A percentile compares a stretch with the other conserved stretches of the same genome.
Conservation (phyloP, 2,888 invertebrate genomes). For the Augiades crinisus region DNA sequence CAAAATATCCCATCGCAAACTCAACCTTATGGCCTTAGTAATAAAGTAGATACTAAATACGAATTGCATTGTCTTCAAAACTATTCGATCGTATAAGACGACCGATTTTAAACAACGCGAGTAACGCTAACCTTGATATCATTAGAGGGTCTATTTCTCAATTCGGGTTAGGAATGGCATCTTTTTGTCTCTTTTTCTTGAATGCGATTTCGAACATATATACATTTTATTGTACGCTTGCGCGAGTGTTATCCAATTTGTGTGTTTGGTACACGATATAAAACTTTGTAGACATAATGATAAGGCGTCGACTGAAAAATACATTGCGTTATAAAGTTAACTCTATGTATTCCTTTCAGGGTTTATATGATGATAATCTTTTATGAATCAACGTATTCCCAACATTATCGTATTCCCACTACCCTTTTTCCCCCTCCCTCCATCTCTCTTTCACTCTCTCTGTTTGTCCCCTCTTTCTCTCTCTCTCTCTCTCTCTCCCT, state of each 20-base stretch:
- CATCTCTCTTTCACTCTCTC: too few relatives aligned
- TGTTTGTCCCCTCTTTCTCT: too few relatives aligned
- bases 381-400: too few relatives aligned
- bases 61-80: conserved; percentile 36
- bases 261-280: conserved; percentile 33
- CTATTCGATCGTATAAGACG: conserved; percentile 64
- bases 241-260: conserved; percentile 41
- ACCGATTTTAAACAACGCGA: conserved; percentile 50
- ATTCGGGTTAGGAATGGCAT: conserved; percentile 44
- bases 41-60: conserved; percentile 37
- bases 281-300: conserved; percentile 30
- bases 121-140: conserved; percentile 36
- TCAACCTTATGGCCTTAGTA: conserved; percentile 9
- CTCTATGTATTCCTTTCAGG: too few relatives aligned
- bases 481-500: too few relatives aligned
- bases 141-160: conserved; percentile 41
- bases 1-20: conserved; percentile 46
- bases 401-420: too few relatives aligned
- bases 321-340: too few relatives aligned
- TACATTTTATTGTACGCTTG: conserved; percentile 43
- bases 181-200: conserved; percentile 49
- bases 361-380: too few relatives aligned
- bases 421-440: too few relatives aligned
- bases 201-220: conserved; percentile 46
- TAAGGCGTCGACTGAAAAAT: conserved; percentile 14